These are phyloP conservation scores for Trogon surrucura DNA, from an alignment of 2,113 vertebrate species.

Conservation along the genomic window DNA sequence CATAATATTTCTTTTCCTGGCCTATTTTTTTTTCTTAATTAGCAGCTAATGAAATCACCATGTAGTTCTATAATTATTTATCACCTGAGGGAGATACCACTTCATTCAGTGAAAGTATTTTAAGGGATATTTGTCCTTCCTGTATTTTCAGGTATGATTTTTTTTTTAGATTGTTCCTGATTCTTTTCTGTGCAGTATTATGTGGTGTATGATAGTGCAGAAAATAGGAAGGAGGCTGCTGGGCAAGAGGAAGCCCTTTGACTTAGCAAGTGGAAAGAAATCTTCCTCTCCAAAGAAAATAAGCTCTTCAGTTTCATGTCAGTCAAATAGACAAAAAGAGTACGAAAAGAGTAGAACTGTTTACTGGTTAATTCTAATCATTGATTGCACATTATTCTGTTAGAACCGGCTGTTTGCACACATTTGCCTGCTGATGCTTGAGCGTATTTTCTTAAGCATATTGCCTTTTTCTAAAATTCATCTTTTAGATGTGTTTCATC, in stretches of 20 bases:
- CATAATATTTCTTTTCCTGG: not conserved
- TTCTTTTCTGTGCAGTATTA: not conserved
- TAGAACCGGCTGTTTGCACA: not conserved
- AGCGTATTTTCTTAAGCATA: not conserved
- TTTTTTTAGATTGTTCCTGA: not conserved
- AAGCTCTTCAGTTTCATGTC: not conserved
- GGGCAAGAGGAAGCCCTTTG: not conserved
- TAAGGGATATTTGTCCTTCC: not conserved
- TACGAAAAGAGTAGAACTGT: not conserved
- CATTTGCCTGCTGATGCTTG: not conserved
- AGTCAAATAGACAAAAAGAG: not conserved
- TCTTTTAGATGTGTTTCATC: not conserved
- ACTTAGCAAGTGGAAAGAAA: not conserved
- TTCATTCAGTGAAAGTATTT: slow-evolving; percentile 23
- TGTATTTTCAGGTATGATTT: not conserved
- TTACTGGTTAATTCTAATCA: not conserved
- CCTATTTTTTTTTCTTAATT: slow-evolving; percentile 58
- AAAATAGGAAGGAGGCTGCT: not conserved
- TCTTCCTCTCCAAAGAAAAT: not conserved
- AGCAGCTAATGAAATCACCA: slow-evolving; percentile 24
- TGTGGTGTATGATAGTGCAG: not conserved
- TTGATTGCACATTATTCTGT: not conserved
- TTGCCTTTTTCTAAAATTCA: not conserved
- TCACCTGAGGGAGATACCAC: slow-evolving; percentile 14
- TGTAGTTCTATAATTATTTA: slow-evolving; percentile 51